These are phyloP conservation scores for Dasypolia templi DNA, from an alignment of 2,888 invertebrate genomes.

Conservation along the genomic window DNA sequence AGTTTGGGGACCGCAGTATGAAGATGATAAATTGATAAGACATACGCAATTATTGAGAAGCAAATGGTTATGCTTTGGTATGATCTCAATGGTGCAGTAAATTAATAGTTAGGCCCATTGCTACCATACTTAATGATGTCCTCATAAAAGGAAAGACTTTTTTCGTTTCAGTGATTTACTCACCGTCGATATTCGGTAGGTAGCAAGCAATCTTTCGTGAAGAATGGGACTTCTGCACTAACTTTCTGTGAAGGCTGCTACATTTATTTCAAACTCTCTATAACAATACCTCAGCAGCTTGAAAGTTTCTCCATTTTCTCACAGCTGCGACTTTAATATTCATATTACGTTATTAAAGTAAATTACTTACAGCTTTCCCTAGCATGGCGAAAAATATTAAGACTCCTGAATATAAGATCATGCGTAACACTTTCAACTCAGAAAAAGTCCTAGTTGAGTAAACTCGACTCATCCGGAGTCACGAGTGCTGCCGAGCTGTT, in stretches of 20 bases:
- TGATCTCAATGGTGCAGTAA: neutral
- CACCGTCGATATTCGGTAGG: too few species aligned
- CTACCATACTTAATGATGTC: too few species aligned
- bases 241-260: slow-evolving; percentile 20
- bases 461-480: neutral
- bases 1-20: neutral
- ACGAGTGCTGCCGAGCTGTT: neutral
- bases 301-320: slow-evolving; percentile 55
- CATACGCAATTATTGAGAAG: neutral
- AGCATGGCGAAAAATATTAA: neutral
- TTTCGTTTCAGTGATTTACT: too few species aligned
- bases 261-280: slow-evolving; percentile 62
- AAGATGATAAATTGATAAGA: neutral
- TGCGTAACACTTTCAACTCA: neutral
- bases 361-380: slow-evolving; percentile 16
- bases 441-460: too few species aligned
- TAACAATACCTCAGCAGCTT: slow-evolving; percentile 54
- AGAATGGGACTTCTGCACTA: slow-evolving; percentile 4
- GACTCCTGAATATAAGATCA: neutral
- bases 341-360: neutral
- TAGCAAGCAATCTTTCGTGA: neutral
- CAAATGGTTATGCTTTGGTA: neutral
- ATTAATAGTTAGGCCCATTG: too few species aligned
- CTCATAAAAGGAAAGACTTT: neutral
- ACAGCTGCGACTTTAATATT: slow-evolving; percentile 21